Base-by-base conservation (phyloP, 2,797 vertebrate genomes). In the Orestias chungarensis region DNA sequence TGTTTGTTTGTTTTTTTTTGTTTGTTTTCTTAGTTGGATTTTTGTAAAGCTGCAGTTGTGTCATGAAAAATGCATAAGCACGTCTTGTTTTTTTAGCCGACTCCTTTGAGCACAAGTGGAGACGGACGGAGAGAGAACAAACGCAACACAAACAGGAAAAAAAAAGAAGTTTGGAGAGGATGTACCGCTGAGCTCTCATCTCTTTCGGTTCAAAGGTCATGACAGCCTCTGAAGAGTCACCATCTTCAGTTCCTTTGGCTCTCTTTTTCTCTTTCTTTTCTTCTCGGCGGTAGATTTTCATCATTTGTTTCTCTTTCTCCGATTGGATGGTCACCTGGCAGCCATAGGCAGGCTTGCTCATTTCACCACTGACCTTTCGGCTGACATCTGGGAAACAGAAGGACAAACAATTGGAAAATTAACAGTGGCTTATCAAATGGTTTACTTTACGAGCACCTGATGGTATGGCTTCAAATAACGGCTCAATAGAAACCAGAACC, bases 261-360 rank as follows among this genome's bases (percentile, higher is more conserved):
- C 93, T 92, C 76, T 95, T 97, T 80, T 95, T 95, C 90, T 95
- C 95, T 62, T 92, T 94, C 90, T 97, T 99, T 92, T 97, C 97
- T 89, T 97, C 97, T 64, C 96, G 93, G 40, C 97, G 96, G 91
- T 93, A 95, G 0, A 96, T 93, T 90, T 97, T 99, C 93, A 97
- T 92, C 94, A 99, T 92, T 87, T 96, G 94, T 67, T 93, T 97
- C 92, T 99, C 97, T 90, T 97, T 96, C 91, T 99, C 97, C 61
- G 97, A 99, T 10, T 96, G 97, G 92, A 99, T 96, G 88, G 95
- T 98, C 83, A 99, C 97, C 95, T 99, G 97, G 91, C 97, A 98
- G 46, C 96, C 95, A 40, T 94, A 98, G 82, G 89, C 92, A 18
- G 97, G 97, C 81, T 92, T 76, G 74, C 90, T 92, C 75, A 90